phyloP scores from a whole-genome alignment of 2,888 invertebrate species.

The Amblyjoppa proteus region DNA sequence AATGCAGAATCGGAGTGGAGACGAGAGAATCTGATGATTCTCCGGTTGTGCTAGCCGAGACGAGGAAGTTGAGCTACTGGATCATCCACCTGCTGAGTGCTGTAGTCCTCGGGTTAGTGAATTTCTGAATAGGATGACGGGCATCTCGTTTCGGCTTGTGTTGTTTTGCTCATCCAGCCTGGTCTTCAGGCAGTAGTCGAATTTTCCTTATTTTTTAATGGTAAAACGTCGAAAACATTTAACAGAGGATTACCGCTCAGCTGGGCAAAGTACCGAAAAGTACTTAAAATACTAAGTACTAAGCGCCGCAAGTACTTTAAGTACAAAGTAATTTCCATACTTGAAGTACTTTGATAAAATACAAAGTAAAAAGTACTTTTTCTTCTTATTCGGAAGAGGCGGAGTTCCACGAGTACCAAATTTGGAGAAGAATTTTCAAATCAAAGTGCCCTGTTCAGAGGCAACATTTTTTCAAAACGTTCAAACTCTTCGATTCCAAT shows the following conservation, averaged over 20 bases:
- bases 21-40: slow-evolving; percentile 53
- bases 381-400: no score
- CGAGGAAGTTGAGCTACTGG: slow-evolving; percentile 41
- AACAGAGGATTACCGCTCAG: background rate
- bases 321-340: no score
- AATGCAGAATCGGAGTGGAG: slow-evolving; percentile 51
- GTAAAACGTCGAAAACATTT: background rate
- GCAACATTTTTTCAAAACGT: no score
- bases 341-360: no score
- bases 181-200: background rate
- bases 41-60: slow-evolving; percentile 26
- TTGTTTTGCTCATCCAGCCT: slow-evolving; percentile 21
- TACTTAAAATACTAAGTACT: no score
- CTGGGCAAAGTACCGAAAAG: no score
- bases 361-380: no score
- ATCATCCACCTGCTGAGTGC: slow-evolving; percentile 64
- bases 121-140: slow-evolving; percentile 56
- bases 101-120: slow-evolving; percentile 51
- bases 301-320: no score
- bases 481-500: no score
- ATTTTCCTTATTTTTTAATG: background rate
- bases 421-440: no score
- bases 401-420: no score
- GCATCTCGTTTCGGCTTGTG: slow-evolving; percentile 27
- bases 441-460: no score